Percentiles rank a stretch among this genome's conserved stretches.
These are phyloP conservation scores for Ceyx cyanopectus DNA, from an alignment of 2,113 vertebrate species.

Conservation along the genomic window DNA sequence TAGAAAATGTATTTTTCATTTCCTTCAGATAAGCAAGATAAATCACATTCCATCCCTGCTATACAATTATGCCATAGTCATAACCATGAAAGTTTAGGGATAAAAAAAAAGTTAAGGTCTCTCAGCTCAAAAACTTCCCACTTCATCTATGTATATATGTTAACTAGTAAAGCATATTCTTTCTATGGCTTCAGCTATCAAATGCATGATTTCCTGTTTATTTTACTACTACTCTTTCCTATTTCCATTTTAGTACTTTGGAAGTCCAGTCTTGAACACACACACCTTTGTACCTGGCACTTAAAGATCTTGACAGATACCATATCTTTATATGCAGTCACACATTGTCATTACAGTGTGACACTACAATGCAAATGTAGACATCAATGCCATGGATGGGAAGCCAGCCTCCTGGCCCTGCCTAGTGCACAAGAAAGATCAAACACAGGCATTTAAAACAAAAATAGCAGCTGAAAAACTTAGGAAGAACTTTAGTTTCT, in stretches of 20 bases:
- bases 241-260: neutral
- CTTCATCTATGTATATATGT: accelerated
- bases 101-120: neutral
- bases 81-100: neutral
- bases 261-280: neutral
- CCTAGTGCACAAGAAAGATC: neutral
- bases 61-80: neutral
- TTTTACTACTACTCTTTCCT: neutral
- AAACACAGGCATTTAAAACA: neutral
- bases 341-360: neutral
- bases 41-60: neutral
- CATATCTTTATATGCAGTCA: neutral
- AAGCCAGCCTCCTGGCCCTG: neutral
- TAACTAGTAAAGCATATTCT: neutral
- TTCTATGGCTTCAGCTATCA: neutral
- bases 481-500: neutral
- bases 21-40: neutral
- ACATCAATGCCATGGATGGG: accelerated
- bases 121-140: neutral
- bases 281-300: neutral
- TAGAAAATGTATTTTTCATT: neutral
- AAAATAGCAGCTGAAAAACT: neutral
- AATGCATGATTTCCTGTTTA: neutral
- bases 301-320: neutral
- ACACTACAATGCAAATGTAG: neutral